Conservation (phyloP, 2,113 vertebrate genomes). For the Lepisosteus oculatus region DNA sequence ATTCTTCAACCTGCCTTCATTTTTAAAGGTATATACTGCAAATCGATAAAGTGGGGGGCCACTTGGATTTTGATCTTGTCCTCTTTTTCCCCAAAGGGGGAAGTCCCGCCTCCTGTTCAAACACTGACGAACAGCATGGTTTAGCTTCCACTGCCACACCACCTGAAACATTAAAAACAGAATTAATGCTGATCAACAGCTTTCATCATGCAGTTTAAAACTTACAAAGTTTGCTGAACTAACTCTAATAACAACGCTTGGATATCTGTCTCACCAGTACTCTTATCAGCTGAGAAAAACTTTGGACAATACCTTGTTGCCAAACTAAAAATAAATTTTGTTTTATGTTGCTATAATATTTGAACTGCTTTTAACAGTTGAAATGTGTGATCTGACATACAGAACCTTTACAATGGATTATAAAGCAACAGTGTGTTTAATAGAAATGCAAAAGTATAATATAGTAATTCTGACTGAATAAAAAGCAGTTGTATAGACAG, state of each 20-base stretch:
- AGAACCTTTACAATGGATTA: no score
- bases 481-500: no score
- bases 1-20: conserved; percentile 42
- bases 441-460: no score
- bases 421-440: no score
- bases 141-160: conserved; percentile 63
- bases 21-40: conserved; percentile 44
- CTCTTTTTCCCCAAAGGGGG: conserved; percentile 40
- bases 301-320: not conserved
- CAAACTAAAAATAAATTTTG: not conserved
- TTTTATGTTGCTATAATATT: not conserved
- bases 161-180: conserved; percentile 36
- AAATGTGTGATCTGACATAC: no score
- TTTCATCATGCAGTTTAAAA: not conserved
- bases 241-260: no score
- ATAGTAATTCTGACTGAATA: no score
- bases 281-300: no score
- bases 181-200: not conserved
- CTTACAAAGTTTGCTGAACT: not conserved
- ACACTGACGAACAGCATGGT: conserved; percentile 57
- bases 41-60: conserved; percentile 31
- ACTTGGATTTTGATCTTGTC: not conserved
- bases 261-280: no score
- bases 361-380: not conserved
- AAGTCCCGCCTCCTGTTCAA: conserved; percentile 54